Evolutionary conservation across 2,113 vertebrate species (phyloP), one percentile per base, ranked within the genome.

Genomic region (Megaceryle maxima): DNA sequence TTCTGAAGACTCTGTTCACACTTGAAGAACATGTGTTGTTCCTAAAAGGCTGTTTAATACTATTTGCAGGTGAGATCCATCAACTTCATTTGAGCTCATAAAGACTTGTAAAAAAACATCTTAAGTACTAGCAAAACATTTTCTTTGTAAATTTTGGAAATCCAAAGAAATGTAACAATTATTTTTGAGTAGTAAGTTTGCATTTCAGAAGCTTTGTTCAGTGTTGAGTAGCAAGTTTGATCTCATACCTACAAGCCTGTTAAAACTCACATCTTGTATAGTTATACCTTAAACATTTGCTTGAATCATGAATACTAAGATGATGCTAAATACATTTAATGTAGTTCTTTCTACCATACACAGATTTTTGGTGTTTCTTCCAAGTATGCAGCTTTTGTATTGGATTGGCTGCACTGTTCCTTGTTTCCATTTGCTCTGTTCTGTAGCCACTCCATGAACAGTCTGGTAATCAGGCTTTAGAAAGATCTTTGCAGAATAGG

Each of bases 401-500:
- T 83, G 66, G 13, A 26, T 74, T 94, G 85, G 37, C 66, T 89
- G 50, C 41, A 5, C 56, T 15, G 17, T 44, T 69, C 46, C 92
- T 80, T 87, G 41, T 96, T 96, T 93, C 74, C 70, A 74, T 51
- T 91, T 89, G 39, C 53, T 75, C 37, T 78, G 13, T 74, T 96
- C 50, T 59, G 51, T 83, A 86, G 82, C 70, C 8, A 13, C 39
- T 88, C 43, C 4, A 4, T 50, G 80, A 92, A 16, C 25, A 60
- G 56, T 60, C 76, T 90, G 51, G 83, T 86, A 92, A 92, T 81
- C 51, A 44, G 53, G 35, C 44, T 91, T 41, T 76, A 94, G 88
- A 95, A 96, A 66, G 59, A 63, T 76, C 63, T 89, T 95, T 89
- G 55, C 78, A 87, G 81, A 87, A 91, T 89, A 97, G 91, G 87